These are phyloP conservation scores for Lordiphosa clarofinis DNA, from an alignment of 1,140 invertebrate genomes.

Conservation along the genomic window DNA sequence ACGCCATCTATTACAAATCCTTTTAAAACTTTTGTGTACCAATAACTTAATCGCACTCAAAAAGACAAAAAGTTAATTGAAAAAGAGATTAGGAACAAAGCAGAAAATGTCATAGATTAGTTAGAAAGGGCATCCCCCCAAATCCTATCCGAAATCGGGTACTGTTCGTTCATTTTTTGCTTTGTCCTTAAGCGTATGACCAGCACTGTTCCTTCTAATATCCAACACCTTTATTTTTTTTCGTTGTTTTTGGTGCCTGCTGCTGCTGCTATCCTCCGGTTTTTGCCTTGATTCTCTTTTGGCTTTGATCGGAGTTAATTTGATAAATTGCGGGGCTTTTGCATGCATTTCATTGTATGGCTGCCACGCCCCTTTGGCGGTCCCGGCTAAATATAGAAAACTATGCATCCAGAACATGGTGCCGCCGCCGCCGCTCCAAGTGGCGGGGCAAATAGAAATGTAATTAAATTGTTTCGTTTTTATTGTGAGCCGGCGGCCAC, in stretches of 20 bases:
- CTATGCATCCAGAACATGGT: slow-evolving; percentile 32
- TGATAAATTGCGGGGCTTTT: slow-evolving; percentile 69
- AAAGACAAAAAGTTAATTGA: no score
- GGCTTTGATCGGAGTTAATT: slow-evolving; percentile 63
- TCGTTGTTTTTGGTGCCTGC: neutral
- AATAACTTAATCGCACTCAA: no score
- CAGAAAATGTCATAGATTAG: no score
- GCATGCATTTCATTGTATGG: slow-evolving; percentile 36
- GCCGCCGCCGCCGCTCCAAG: neutral
- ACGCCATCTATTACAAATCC: no score
- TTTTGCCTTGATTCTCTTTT: slow-evolving; percentile 15
- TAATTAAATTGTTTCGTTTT: slow-evolving; percentile 75
- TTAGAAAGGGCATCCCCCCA: no score
- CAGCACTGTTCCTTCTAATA: slow-evolving; percentile 21
- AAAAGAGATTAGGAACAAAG: no score
- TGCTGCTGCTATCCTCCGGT: neutral
- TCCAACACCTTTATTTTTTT: slow-evolving; percentile 31
- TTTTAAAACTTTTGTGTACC: no score
- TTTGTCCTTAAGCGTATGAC: no score
- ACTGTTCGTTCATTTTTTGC: no score
- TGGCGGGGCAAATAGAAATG: slow-evolving; percentile 47
- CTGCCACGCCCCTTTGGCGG: slow-evolving; percentile 46
- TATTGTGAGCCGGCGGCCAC: slow-evolving; percentile 49
- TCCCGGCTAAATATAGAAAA: slow-evolving; percentile 52
- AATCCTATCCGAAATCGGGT: no score